Evolutionary conservation across 2,888 invertebrate genomes (phyloP), one percentile per base, ranked within the genome.

Genomic region (Callyntrura sp.): DNA sequence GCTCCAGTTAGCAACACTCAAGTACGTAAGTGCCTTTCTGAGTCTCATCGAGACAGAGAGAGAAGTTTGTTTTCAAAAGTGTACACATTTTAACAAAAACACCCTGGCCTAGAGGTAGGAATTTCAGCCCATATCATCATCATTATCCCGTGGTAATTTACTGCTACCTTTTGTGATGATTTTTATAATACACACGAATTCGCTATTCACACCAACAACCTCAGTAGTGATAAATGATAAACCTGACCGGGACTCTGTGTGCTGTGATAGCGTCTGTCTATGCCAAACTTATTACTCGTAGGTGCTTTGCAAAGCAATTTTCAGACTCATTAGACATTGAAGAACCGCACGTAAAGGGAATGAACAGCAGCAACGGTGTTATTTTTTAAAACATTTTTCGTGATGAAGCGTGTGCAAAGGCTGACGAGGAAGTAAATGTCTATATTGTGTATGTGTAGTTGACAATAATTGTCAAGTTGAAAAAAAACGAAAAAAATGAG

Each of bases 311-410:
- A 23, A 48, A 78, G 11, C 51, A 51, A 78, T 78, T 78, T 73
- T 78, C 51, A 28, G 55, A 25, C 28, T 78, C 78, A 78, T 78
- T 78, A 78, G 78, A 25, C n/a, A 73, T n/a, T 73, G 73, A 73
- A 43, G 43, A 45, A 73, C 20, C 4, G 73, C 11, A 20, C 45
- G 73, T 48, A 23, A 14, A 35, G 70, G 73, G 73, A 73, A n/a
- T 70, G n/a, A 35, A 70, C 43, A 68, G 6, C 11, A 35, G 14
- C 12, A 62, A 6, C 23, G 23, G 25, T 12, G 2, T 20, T 68
- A 43, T 43, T 70, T 70, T 65, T 65, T n/a, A n/a, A n/a, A 6
- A 70, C 43, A 14, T 70, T 35, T 20, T 12, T 17, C 14, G 68
- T 28, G 12, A 11, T 35, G 6, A 6, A 35, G 35, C 35, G 6